Evolutionary conservation across 2,797 vertebrate species (phyloP), one percentile per base, ranked within the genome.

Genomic region (Leptatherina wallacei): DNA sequence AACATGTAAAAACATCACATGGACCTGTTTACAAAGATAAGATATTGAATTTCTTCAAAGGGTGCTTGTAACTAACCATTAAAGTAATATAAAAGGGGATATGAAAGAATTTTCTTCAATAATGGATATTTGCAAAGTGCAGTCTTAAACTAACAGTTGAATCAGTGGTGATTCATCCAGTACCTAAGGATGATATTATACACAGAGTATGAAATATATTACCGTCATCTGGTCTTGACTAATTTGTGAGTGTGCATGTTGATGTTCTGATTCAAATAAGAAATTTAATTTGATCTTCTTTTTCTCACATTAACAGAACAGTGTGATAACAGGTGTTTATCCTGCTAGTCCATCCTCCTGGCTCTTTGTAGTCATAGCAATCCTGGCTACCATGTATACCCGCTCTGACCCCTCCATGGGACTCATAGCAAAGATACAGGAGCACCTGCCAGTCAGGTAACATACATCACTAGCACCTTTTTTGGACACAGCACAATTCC

Each of bases 351-450:
- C 96, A 0, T 95, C 95, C 80, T 98, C 96, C 66, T 98, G 96
- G 96, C 92, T 98, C 1, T 97, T 98, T 82, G 96, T 98, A 73
- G 95, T 97, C 67, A 94, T 96, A 20, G 95, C 97, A 0, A 97
- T 98, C 80, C 90, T 98, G 87, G 95, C 95, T 13, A 96, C 97
- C 20, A 96, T 96, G 91, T 96, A 96, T 90, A 96, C 96, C 0
- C 96, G 96, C 77, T 95, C 97, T 0, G 97, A 98, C 71, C 97
- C 97, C 32, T 98, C 97, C 77, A 96, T 98, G 93, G 97, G 97
- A 51, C 95, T 98, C 79, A 97, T 96, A 78, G 96, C 94, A 75
- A 98, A 97, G 90, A 97, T 98, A 80, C 96, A 97, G 88, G 96
- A 97, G 82, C 91, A 95, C 80, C 93, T 98, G 52, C 96, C 96